These are phyloP conservation scores for Pseudoips prasinana DNA, from an alignment of 2,888 invertebrate species.

Conservation along the genomic window DNA sequence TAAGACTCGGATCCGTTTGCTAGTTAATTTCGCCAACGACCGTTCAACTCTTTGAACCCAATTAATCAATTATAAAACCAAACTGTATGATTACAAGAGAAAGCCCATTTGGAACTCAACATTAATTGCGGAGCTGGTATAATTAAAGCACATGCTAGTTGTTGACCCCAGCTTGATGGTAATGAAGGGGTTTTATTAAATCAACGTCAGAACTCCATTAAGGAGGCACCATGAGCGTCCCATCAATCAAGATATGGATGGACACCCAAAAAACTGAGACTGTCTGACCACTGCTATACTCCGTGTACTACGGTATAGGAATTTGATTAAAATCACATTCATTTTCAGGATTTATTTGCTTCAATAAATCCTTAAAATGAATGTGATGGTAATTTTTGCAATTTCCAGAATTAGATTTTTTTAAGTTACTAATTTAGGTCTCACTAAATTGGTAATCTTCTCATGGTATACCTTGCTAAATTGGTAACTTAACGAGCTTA, in stretches of 20 bases:
- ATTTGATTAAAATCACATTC: too few species aligned
- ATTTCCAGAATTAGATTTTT: too few species aligned
- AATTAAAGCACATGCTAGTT: neutral
- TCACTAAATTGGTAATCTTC: too few species aligned
- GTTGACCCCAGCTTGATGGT: constrained; percentile 56
- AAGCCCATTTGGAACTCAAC: constrained; percentile 37
- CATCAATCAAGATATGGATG: constrained; percentile 73
- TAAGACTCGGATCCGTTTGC: too few species aligned
- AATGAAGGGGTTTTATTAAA: constrained; percentile 81
- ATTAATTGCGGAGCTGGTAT: constrained; percentile 37
- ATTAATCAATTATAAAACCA: constrained; percentile 38
- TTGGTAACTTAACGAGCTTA: too few species aligned
- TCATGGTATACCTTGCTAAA: too few species aligned
- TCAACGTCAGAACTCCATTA: constrained; percentile 79
- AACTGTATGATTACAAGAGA: constrained; percentile 40
- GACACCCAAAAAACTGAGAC: constrained; percentile 42
- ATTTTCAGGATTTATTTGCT: constrained; percentile 37
- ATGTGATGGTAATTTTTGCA: too few species aligned
- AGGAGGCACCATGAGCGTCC: constrained; percentile 53
- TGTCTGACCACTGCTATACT: constrained; percentile 11
- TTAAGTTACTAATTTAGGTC: too few species aligned
- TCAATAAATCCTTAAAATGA: constrained; percentile 15
- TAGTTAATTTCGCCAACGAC: too few species aligned
- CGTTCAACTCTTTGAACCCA: constrained; percentile 9
- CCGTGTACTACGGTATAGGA: constrained; percentile 20